Evolutionary conservation across 2,113 vertebrate species (phyloP), one percentile per base, ranked within the genome.

Genomic region (Myotis davidii): DNA sequence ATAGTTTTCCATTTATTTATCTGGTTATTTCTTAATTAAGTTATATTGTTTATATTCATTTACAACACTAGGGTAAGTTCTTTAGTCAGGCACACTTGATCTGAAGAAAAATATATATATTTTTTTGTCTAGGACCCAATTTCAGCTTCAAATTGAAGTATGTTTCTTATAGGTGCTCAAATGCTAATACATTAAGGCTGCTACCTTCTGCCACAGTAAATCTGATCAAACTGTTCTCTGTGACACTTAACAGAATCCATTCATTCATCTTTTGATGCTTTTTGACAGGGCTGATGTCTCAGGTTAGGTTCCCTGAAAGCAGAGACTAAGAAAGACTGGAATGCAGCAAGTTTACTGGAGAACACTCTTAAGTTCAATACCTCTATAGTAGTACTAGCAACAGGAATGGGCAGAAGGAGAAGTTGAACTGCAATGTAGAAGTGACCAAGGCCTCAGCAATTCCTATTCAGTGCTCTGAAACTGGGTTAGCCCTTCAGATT

Each of bases 31-130:
- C 56, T 79, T 96, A 20, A 83, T 56, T 65, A 34, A 65, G 23
- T 89, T 64, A 29, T 82, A 16, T 18, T 59, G 20, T 45, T 85
- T 79, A 25, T 78, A 82, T 87, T 90, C 9, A 81, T 79, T 61
- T 85, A 72, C 29, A 95, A 69, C 16, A 5, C 18, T 54, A 70
- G 6, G 9, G 12, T 81, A 42, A 45, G 13, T 85, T 77, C 37
- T 79, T 86, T 90, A 78, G 86, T 70, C 27, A 93, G 9, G 5
- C 17, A 42, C 69, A 67, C 37, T 91, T 91, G 69, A 91, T 54
- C 34, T 42, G 8, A 94, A 16, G 27, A 50, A 84, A 74, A 14
- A 12, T 34, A 45, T 11, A 74, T 11, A 12, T n/a, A 14, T 52
- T 25, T 70, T 83, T 83, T 64, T 50, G 73, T 72, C 34, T 85